Conservation (phyloP, 2,797 vertebrate genomes). For the Propithecus deckenii region DNA sequence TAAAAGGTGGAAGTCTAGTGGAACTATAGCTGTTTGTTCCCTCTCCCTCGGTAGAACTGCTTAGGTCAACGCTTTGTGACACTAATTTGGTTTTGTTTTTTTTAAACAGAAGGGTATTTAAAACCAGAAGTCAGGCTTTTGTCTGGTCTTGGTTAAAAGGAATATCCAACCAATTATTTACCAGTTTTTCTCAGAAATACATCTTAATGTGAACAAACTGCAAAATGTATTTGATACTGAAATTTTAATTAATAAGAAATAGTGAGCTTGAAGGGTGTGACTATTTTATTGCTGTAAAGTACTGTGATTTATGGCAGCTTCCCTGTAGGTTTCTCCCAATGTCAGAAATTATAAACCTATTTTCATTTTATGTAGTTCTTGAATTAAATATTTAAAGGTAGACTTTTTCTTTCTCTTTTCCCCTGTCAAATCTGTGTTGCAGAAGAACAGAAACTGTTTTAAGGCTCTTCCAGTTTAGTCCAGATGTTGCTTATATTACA, state of each 20-base stretch:
- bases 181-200: constrained; percentile 8
- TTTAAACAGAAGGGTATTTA: constrained; percentile 5
- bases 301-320: background rate
- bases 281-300: constrained; percentile 29
- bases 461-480: constrained; percentile 14
- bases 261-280: background rate
- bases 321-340: background rate
- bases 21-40: background rate
- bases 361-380: background rate
- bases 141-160: background rate
- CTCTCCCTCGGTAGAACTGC: background rate
- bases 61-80: background rate
- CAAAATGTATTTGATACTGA: constrained; percentile 57
- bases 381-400: constrained; percentile 28
- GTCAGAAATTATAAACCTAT: constrained; percentile 32
- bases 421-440: background rate
- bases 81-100: background rate
- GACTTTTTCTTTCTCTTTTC: constrained; percentile 23
- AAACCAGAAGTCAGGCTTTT: constrained; percentile 20
- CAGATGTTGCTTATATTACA: background rate
- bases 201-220: background rate
- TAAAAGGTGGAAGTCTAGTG: background rate
- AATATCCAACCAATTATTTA: constrained; percentile 34
- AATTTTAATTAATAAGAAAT: constrained; percentile 61
- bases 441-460: constrained; percentile 5